Base-by-base conservation (phyloP, 2,113 vertebrate species). In the Climacteris rufus region DNA sequence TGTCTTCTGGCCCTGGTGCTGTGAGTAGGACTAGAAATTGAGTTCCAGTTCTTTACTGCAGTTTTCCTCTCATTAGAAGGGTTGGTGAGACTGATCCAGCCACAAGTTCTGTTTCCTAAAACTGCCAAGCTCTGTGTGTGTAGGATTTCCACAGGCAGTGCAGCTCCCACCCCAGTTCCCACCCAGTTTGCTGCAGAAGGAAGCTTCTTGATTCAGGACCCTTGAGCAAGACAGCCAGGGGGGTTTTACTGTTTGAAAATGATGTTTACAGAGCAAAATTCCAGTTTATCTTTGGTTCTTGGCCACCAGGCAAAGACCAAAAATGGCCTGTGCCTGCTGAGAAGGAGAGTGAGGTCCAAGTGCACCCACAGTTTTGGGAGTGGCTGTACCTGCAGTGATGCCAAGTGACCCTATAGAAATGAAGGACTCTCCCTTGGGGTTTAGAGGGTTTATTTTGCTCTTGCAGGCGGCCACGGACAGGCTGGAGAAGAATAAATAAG, bases 381-480 rank as follows among this genome's bases (percentile, higher is more conserved):
- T 3, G 37, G 81, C 11, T 83, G 42, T 50, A 27, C 35, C 63
- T 57, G 30, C 9, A 18, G 33, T 0, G 35, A 37, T 9, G 42
- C 6, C 65, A 63, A 60, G 18, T 21, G 40, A 44, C n/a, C 20
- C 15, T 7, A 31, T 7, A 31, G 57, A 94, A 96, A 97, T 37
- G 56, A 97, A 95, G 90, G 28, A 37, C 40, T 44, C 83, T 49
- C 31, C 71, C 39, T 5, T 69, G 27, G 56, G 45, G 21, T 65
- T 60, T 50, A 94, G 80, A 53, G 91, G 90, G 63, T 96, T 98
- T 96, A 96, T 97, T 96, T 96, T 74, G 89, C 93, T 65, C 80
- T 79, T 66, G 40, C 65, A 95, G 96, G 84, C 27, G 95, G 95
- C 74, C 92, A 83, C 39, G 3, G 95, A 96, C 72, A 91, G 91